Base-by-base conservation (phyloP, 2,888 invertebrate species). In the Polymixis flavicincta region DNA sequence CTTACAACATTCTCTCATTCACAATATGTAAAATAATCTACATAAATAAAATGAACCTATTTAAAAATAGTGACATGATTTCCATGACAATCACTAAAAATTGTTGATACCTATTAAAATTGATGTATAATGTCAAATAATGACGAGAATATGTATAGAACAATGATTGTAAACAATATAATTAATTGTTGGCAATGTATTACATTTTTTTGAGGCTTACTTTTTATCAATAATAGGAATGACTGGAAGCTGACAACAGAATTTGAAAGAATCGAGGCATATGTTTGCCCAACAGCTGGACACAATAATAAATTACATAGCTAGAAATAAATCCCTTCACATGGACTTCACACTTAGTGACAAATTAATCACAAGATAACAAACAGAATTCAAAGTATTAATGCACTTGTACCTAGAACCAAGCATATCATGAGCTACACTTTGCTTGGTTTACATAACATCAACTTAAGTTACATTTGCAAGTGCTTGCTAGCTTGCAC, bases 401-500 rank as follows among this genome's bases (percentile, higher is more conserved):
- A 11, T 25, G 17, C 13, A 60, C n/a, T n/a, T 50, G 6, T 28
- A 17, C n/a, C 11, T 17, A 22, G 48, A 73, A 50, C n/a, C 25
- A 7, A 32, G 4, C 22, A 19, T 63, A 52, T 55, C 32, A 19
- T 52, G 28, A 37, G 22, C 28, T 60, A 75, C 22, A 81, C 67
- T 67, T 67, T 82, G 66, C 60, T 52, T 71, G 74, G 79, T 86
- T 84, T 74, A 74, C 78, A 78, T 76, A 85, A 76, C 59, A 78
- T 75, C 32, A 63, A 65, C 63, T 76, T 61, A 22, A 61, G 72
- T 78, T 72, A 37, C 55, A 78, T 59, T 48, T 69, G 55, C 32
- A 71, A 65, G 45, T 71, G 60, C 48, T 68, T 54, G 45, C 64
- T 61, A 69, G 45, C 37, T 54, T 63, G 14, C 52, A 54, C 57